Evolutionary conservation across 1,140 invertebrate genomes (phyloP).

Genomic region (Aphaenogaster rudis): DNA sequence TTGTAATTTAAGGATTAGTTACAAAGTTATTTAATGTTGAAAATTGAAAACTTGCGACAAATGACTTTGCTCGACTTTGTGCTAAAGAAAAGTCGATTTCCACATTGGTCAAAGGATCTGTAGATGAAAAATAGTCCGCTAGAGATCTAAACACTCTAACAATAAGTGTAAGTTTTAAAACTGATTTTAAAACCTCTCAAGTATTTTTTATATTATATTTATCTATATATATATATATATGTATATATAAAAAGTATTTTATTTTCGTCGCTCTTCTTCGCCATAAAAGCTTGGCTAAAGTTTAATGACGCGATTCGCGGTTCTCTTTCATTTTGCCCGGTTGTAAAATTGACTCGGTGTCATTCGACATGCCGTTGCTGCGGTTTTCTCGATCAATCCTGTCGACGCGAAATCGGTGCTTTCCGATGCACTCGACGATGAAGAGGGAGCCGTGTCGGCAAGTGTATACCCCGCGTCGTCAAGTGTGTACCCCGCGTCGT

Average conservation of each 20-base stretch:
- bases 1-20: slow-evolving; percentile 46
- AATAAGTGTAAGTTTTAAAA: neutral
- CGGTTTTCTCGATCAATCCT: slow-evolving; percentile 41
- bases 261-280: neutral
- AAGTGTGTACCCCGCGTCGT: slow-evolving; percentile 4
- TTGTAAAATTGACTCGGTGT: slow-evolving; percentile 42
- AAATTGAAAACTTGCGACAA: slow-evolving; percentile 44
- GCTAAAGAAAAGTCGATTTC: neutral
- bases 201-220: neutral
- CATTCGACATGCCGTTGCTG: slow-evolving; percentile 32
- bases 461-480: slow-evolving; percentile 5
- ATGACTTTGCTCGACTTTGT: slow-evolving; percentile 20
- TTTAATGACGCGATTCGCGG: slow-evolving; percentile 3
- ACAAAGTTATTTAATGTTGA: slow-evolving; percentile 42
- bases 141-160: neutral
- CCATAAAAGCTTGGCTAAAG: slow-evolving; percentile 12
- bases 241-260: neutral
- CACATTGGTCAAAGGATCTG: neutral
- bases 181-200: neutral
- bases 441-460: slow-evolving; percentile 11
- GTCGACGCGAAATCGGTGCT: slow-evolving; percentile 27
- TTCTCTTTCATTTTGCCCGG: slow-evolving; percentile 15
- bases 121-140: neutral
- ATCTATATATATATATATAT: neutral
- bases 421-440: slow-evolving; percentile 40